phyloP scores from a whole-genome alignment of 1,140 invertebrate species.

The Rhopalosiphum maidis region DNA sequence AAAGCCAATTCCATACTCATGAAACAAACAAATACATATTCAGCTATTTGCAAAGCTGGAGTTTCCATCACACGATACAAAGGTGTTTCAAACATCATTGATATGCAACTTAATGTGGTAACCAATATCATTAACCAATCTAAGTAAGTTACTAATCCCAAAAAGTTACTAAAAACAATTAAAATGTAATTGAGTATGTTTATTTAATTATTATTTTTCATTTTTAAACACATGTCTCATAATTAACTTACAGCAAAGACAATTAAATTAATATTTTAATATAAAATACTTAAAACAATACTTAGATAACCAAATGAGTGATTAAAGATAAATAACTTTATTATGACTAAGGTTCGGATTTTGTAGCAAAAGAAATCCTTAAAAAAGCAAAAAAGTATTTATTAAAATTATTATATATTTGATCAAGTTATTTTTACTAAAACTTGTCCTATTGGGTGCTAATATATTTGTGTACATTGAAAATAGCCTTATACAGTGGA shows the following conservation, averaged over 20 bases:
- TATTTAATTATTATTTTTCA: background rate
- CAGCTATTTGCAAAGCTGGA: slow-evolving; percentile 87
- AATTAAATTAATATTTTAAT: background rate
- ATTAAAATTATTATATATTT: too few species aligned
- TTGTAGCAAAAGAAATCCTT: too few species aligned
- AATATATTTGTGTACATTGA: too few species aligned
- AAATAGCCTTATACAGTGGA: too few species aligned
- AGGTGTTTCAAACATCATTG: slow-evolving; percentile 99
- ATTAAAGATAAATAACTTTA: too few species aligned
- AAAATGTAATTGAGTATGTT: slow-evolving; percentile 51
- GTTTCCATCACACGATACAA: slow-evolving; percentile 86
- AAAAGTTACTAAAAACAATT: slow-evolving; percentile 81
- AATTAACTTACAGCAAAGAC: background rate
- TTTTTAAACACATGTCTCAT: background rate
- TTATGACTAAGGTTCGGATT: too few species aligned
- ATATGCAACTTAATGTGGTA: slow-evolving; percentile 95
- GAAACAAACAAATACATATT: slow-evolving; percentile 96
- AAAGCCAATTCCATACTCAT: slow-evolving; percentile 96
- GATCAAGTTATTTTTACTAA: too few species aligned
- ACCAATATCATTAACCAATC: slow-evolving; percentile 99
- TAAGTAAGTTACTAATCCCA: slow-evolving; percentile 96
- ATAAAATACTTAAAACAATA: background rate
- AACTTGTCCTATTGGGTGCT: too few species aligned
- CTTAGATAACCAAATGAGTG: background rate
- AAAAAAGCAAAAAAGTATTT: too few species aligned